Base-by-base conservation (phyloP, 1,140 invertebrate species). In the Lycorma delicatula region DNA sequence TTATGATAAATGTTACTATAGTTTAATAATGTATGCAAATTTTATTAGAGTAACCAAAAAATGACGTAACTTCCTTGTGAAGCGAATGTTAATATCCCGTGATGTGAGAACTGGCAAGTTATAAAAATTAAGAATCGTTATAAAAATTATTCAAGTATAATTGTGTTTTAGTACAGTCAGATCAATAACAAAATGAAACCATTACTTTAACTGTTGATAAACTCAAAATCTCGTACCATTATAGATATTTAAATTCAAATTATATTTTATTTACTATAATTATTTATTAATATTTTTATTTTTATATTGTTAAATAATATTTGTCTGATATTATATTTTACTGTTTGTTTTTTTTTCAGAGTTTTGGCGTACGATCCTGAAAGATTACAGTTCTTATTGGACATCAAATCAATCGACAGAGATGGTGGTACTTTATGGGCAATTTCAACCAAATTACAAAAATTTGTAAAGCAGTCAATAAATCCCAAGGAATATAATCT, bases 401-500 rank as follows among this genome's bases (percentile, higher is more conserved):
- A 89, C 59, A 75, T 89, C 23, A 70, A 80, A 56, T 83, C 80
- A 71, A 77, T 76, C 0, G 75, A 77, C 34, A 73, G 78, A 1
- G 86, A 88, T 67, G 76, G 77, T 7, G 80, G 81, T 3, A 77
- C 77, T 16, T 67, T 89, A 5, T 91, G 87, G 83, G 69, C 79
- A 0, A 68, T 89, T 1, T 79, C 82, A 1, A 81, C 84, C 0
- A 78, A 84, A 52, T 87, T 89, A 71, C 87, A 91, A 61, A 87
- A 85, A 55, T 89, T 82, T 73, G 89, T 88, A 73, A 70, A 77
- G 26, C 77, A 77, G 61, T 78, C 79, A 44, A 70, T 85, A 2
- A 76, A 77, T 61, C 56, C 71, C 0, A 68, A 72, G 28, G 82
- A 85, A 51, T 69, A 77, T 2, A 87, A 87, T 65, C 73, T 85